A percentile compares a stretch with the other conserved stretches of the same genome.
phyloP scores from a whole-genome alignment of 2,113 vertebrate species.

The Numida meleagris region DNA sequence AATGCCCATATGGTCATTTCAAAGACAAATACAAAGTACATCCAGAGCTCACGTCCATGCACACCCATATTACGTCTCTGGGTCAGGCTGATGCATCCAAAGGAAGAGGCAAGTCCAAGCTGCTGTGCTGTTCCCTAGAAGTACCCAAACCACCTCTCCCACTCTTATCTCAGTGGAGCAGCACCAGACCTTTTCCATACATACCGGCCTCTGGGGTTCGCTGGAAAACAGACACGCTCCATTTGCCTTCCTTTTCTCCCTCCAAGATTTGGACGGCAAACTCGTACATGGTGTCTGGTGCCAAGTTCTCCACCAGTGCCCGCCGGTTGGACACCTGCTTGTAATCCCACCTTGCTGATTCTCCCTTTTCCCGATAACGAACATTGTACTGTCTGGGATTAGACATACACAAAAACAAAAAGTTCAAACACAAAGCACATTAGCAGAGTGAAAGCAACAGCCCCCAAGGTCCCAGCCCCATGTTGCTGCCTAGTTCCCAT shows the following conservation, averaged over 20 bases:
- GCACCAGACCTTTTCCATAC: constrained; percentile 5
- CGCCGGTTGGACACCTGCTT: constrained; percentile 85
- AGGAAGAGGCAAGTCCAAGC: neutral
- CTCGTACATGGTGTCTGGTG: constrained; percentile 94
- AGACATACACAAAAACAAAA: neutral
- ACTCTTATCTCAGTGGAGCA: accelerated
- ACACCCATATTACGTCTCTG: neutral
- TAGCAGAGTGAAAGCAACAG: neutral
- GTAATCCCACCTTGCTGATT: constrained; percentile 95
- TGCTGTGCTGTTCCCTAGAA: accelerated
- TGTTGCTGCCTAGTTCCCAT: neutral
- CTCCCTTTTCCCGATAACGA: constrained; percentile 94
- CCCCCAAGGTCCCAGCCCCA: neutral
- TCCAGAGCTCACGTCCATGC: neutral
- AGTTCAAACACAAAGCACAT: accelerated
- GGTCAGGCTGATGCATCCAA: neutral
- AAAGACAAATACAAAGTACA: neutral
- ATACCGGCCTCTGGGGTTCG: constrained; percentile 95
- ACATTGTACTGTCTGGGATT: constrained; percentile 86
- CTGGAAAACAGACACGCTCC: constrained; percentile 93
- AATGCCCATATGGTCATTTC: neutral
- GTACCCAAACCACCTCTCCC: neutral
- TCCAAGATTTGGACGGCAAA: constrained; percentile 92
- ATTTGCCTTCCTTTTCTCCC: constrained; percentile 86
- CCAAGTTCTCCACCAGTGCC: constrained; percentile 84